Evolutionary conservation across 2,113 vertebrate species (phyloP).

Genomic region (Salminus brasiliensis): DNA sequence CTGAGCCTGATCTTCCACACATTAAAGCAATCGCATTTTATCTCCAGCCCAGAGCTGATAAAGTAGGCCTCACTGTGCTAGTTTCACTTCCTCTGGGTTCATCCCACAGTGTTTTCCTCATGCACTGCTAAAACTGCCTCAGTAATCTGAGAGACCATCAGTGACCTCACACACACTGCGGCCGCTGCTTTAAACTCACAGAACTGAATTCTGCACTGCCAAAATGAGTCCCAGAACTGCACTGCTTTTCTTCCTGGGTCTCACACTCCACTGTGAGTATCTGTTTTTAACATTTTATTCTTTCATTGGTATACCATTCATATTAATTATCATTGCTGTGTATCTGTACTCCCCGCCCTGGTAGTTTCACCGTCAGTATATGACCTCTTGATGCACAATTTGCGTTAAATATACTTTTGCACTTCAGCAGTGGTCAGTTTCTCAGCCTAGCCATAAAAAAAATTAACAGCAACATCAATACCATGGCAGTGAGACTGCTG

Average conservation of each 20-base stretch:
- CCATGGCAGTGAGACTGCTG: not conserved
- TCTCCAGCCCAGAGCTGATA: not conserved
- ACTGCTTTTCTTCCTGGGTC: not conserved
- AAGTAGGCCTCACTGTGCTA: not conserved
- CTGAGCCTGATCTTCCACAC: too few relatives aligned
- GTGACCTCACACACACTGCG: slow-evolving; percentile 1
- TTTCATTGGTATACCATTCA: not conserved
- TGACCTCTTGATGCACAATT: not conserved
- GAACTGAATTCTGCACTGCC: not conserved
- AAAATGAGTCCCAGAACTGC: slow-evolving; percentile 15
- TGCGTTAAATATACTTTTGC: not conserved
- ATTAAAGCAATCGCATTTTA: not conserved
- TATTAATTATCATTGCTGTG: too few relatives aligned
- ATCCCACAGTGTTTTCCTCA: not conserved
- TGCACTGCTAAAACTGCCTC: not conserved
- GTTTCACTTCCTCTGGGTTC: slow-evolving; percentile 27
- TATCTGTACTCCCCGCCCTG: not conserved
- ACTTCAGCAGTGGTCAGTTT: not conserved
- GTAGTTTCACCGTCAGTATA: not conserved
- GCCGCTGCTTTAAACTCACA: not conserved
- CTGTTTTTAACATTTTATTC: not conserved
- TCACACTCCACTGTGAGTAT: slow-evolving; percentile 38
- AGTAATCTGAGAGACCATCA: not conserved
- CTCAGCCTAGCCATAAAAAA: too few relatives aligned
- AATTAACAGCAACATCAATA: too few relatives aligned